Evolutionary conservation across 2,797 vertebrate genomes (phyloP).

Genomic region (Peromyscus eremicus): DNA sequence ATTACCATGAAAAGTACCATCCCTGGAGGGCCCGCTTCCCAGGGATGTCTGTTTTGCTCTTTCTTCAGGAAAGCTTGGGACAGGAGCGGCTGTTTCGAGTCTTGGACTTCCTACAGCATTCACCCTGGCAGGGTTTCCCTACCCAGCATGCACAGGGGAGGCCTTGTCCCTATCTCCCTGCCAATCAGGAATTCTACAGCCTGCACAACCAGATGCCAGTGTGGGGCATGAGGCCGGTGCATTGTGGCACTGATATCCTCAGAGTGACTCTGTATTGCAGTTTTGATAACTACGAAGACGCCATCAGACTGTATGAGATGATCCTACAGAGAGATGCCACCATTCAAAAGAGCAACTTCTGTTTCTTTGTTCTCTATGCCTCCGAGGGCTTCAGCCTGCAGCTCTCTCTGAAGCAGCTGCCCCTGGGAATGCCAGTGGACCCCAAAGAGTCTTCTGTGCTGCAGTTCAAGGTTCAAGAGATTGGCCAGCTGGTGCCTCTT

Average conservation of each 20-base stretch:
- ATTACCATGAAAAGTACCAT: conserved; percentile 77
- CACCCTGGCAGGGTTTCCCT: conserved; percentile 94
- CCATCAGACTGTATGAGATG: conserved; percentile 94
- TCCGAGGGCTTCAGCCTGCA: conserved; percentile 88
- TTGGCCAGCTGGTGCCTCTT: conserved; percentile 96
- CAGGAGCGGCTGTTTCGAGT: conserved; percentile 93
- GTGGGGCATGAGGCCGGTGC: conserved; percentile 94
- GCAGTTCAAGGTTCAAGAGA: conserved; percentile 95
- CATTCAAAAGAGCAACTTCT: conserved; percentile 91
- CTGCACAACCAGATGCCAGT: conserved; percentile 95
- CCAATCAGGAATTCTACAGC: conserved; percentile 93
- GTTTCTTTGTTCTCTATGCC: conserved; percentile 91
- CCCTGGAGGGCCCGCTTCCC: conserved; percentile 89
- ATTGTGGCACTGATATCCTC: conserved; percentile 92
- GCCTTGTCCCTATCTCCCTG: conserved; percentile 85
- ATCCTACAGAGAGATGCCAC: conserved; percentile 91
- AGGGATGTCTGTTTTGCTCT: conserved; percentile 94
- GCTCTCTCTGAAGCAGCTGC: conserved; percentile 95
- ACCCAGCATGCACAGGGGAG: conserved; percentile 83
- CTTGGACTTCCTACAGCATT: conserved; percentile 92
- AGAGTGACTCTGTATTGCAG: conserved; percentile 94
- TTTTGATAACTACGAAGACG: conserved; percentile 90
- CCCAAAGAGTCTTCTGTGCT: conserved; percentile 91
- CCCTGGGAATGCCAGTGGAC: conserved; percentile 90
- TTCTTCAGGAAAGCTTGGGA: conserved; percentile 93